phyloP scores from a whole-genome alignment of 2,797 vertebrate species.

The Pogonophryne albipinna region DNA sequence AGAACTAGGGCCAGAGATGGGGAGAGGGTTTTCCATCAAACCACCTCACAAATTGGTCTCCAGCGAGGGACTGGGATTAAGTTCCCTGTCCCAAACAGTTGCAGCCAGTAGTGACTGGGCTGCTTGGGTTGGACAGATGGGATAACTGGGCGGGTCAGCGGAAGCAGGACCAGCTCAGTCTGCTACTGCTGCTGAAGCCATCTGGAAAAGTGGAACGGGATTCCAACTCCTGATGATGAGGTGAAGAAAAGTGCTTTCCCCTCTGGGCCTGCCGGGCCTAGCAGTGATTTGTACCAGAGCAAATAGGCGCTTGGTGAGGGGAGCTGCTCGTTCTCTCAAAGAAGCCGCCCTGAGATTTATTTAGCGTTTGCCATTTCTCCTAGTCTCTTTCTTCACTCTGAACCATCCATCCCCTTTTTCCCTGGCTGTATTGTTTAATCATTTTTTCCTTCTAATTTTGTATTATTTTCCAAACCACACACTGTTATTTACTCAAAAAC shows the following conservation, averaged over 20 bases:
- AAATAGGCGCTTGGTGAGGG: conserved; percentile 65
- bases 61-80: conserved; percentile 64
- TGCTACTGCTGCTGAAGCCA: conserved; percentile 74
- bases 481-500: no score
- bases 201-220: conserved; percentile 85
- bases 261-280: conserved; percentile 68
- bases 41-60: conserved; percentile 75
- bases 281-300: conserved; percentile 79
- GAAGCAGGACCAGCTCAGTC: conserved; percentile 76
- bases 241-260: conserved; percentile 87
- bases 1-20: conserved; percentile 38
- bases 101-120: conserved; percentile 66
- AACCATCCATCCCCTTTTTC: conserved; percentile 27
- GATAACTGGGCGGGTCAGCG: conserved; percentile 76
- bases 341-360: conserved; percentile 67
- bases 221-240: conserved; percentile 80
- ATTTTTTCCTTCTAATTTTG: no score
- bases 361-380: conserved; percentile 30
- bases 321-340: conserved; percentile 62
- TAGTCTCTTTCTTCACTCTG: conserved; percentile 40
- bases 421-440: conserved; percentile 3
- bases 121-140: conserved; percentile 69
- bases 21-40: conserved; percentile 64
- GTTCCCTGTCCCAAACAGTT: conserved; percentile 69
- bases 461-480: no score